Conservation (phyloP, 2,797 vertebrate species). For the Merluccius polli region DNA sequence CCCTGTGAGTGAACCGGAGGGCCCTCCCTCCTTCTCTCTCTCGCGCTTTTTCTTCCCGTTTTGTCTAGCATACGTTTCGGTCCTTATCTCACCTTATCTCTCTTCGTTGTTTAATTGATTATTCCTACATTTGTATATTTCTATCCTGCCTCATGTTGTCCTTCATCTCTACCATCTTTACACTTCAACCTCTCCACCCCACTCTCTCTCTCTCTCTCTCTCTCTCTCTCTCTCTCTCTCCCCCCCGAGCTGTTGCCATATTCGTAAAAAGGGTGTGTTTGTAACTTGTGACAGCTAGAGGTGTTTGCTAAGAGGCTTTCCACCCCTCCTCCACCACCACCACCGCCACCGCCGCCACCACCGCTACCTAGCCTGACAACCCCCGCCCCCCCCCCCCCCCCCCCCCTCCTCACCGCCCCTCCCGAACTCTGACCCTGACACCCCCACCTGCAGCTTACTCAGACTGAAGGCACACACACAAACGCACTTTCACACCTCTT, state of each 20-base stretch:
- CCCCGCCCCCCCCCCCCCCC: conserved; percentile 27
- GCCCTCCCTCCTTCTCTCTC: conserved; percentile 16
- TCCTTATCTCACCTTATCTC: neutral
- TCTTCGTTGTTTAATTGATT: neutral
- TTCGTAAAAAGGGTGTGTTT: conserved; percentile 41
- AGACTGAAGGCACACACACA: conserved; percentile 20
- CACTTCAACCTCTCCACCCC: neutral
- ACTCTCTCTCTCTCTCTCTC: conserved; percentile 7
- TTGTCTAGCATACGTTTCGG: neutral
- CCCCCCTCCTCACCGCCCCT: conserved; percentile 27
- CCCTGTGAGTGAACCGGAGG: conserved; percentile 51
- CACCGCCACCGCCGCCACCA: conserved; percentile 25
- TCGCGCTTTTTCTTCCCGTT: neutral
- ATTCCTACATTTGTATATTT: neutral
- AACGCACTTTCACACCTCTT: conserved; percentile 38
- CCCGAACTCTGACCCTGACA: conserved; percentile 52
- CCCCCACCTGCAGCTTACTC: conserved; percentile 39
- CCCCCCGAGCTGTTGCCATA: neutral
- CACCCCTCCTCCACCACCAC: conserved; percentile 11
- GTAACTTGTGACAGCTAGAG: conserved; percentile 53
- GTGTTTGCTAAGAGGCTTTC: conserved; percentile 58
- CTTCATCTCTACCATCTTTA: conserved; percentile 22
- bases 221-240: conserved; percentile 28
- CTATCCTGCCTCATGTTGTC: conserved; percentile 5
- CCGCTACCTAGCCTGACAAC: conserved; percentile 39